Base-by-base conservation (phyloP, 2,113 vertebrate genomes). In the Corynorhinus townsendii region DNA sequence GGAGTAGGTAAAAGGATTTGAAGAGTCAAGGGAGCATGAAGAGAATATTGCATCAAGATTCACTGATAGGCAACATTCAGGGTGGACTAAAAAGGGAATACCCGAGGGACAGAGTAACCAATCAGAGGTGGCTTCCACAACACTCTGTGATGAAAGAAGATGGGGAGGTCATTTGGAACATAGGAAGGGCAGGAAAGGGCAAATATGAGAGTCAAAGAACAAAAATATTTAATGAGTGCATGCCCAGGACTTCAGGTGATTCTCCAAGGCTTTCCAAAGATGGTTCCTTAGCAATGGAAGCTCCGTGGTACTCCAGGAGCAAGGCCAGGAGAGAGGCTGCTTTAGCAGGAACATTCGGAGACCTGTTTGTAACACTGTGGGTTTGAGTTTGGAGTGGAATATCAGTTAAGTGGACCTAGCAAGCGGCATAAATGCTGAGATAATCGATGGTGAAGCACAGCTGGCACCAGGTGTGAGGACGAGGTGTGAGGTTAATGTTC, bases 341-440 rank as follows among this genome's bases (percentile, higher is more conserved):
- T 26, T 49, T n/a, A 40, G n/a, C 24, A 54, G 82, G 30, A 88
- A 71, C 9, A 43, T 19, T 12, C 4, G 0, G 68, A 38, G 68
- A 49, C 22, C 47, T 19, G 0, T 71, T 35, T 2, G 0, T 45
- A 40, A 62, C 16, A 3, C 17, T 0, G 1, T 17, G n/a, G 17
- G 77, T 59, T 66, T 88, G 77, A 71, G n/a, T 40, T 75, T 5
- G 20, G 16, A 47, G 8, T 43, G 62, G 26, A 52, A 20, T 16
- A 47, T 5, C 7, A 5, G 11, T 30, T 26, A 43, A 20, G 40
- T 24, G n/a, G 11, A 11, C 76, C 40, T 7, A 71, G 40, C n/a
- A 69, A 76, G 56, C 1, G 22, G 62, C 11, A 22, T 76, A 59
- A 8, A 71, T 47, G 22, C 35, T 52, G 79, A 49, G 71, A 62